phyloP scores from a whole-genome alignment of 2,113 vertebrate species.

The Varanus salvator region DNA sequence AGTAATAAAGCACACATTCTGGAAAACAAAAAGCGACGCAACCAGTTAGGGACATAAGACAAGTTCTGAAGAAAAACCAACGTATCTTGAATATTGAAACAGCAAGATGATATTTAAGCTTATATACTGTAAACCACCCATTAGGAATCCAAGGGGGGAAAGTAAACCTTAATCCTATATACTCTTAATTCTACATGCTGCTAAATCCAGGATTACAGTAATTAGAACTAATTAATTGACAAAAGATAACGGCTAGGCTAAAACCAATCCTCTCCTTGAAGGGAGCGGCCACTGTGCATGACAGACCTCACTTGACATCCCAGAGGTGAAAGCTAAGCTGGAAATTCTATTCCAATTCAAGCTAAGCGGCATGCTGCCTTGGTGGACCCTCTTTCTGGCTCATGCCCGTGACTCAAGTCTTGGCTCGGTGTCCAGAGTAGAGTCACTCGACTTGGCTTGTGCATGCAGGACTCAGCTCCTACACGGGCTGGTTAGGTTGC shows the following conservation, averaged over 20 bases:
- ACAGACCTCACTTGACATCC: background rate
- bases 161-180: background rate
- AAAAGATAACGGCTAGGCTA: background rate
- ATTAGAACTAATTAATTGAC: background rate
- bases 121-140: background rate
- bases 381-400: no score
- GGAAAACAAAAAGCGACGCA: slow-evolving; percentile 76
- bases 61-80: background rate
- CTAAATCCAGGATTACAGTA: background rate
- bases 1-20: slow-evolving; percentile 99
- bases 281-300: background rate
- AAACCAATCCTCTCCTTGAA: background rate
- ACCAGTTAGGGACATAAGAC: slow-evolving; percentile 21
- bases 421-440: no score
- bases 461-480: no score
- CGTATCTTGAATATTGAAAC: background rate
- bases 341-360: no score
- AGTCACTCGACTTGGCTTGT: no score
- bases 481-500: no score
- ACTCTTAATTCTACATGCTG: background rate
- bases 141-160: background rate
- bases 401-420: no score
- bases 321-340: no score
- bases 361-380: no score
- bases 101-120: background rate